These are phyloP conservation scores for Ganaspis sp. DNA, from an alignment of 1,140 invertebrate species.

Conservation along the genomic window DNA sequence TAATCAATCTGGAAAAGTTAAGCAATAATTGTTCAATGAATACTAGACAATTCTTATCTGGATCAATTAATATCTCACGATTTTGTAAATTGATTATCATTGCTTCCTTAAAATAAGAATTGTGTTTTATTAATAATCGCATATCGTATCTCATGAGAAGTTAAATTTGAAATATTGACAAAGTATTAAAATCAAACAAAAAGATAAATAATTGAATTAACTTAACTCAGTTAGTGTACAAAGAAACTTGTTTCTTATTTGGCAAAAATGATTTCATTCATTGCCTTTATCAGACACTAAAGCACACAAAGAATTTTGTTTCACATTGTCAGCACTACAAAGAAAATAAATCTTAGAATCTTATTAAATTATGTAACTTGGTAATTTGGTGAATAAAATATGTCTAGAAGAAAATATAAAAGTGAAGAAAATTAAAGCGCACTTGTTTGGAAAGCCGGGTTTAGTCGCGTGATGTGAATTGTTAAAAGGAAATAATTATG, in stretches of 20 bases:
- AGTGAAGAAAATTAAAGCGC: not conserved
- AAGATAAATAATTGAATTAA: not conserved
- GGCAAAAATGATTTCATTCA: conserved; percentile 1
- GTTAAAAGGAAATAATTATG: not conserved
- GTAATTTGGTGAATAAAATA: not conserved
- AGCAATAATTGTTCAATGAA: conserved; percentile 5
- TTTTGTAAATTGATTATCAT: not conserved
- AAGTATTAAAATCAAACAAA: no score
- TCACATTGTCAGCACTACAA: not conserved
- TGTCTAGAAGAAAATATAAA: not conserved
- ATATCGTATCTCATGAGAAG: no score
- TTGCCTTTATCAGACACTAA: not conserved
- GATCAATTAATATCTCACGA: conserved; percentile 2
- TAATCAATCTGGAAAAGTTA: not conserved
- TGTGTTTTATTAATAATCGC: no score
- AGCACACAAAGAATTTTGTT: conserved; percentile 1
- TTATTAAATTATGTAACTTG: conserved; percentile 1
- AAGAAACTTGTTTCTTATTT: conserved; percentile 2
- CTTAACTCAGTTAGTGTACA: not conserved
- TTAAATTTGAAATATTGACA: not conserved
- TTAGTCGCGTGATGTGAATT: not conserved
- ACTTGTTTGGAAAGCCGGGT: not conserved
- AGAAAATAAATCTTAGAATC: conserved; percentile 8
- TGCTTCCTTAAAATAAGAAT: no score
- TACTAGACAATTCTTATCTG: not conserved